Base-by-base conservation (phyloP, 1,140 invertebrate genomes). In the Trichonephila clavata region DNA sequence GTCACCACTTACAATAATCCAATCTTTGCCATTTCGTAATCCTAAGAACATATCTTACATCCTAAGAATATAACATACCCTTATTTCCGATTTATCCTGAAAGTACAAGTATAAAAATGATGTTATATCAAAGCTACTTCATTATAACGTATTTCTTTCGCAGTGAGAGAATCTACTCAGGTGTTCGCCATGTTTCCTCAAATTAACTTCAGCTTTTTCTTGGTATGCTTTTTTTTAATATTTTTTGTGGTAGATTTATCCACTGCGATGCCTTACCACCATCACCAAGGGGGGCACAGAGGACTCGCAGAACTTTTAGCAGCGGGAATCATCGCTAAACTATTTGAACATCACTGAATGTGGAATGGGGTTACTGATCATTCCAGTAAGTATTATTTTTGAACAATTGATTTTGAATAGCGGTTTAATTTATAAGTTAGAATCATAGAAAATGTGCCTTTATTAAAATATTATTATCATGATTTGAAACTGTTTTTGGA, bases 261-360 rank as follows among this genome's bases (percentile, higher is more conserved):
- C 16, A 0, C 20, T 24, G 87, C 87, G 4, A 71, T 89, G 87
- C 87, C 87, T 2, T 2, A 43, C 16, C n/a, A 57, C n/a, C 87
- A 89, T n/a, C 27, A 71, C 0, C 10, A 57, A 10, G 20, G 43
- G 1, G 43, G 68, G 8, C 13, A 20, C 61, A 24, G 65, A 10
- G 87, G 87, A 18, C 39, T 89, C 16, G 87, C 27, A 24, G 63
- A 89, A 27, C 87, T 89, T 77, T 65, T 89, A n/a, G 43, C 43
- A 32, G 87, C 87, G 0, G 87, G 87, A 50, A 50, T 89, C 10
- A 71, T 89, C 21, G 87, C 87, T 16, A 89, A 89, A 10, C 14
- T 89, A 21, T 89, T 89, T 21, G 59, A 89, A 14, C 63, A 77
- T 50, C 65, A 77, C 16, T 68, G n/a, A 68, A 13, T 68, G 8